Percentiles rank a stretch among this genome's conserved stretches.
phyloP scores from a whole-genome alignment of 1,140 invertebrate species.

The Acromyrmex charruanus region DNA sequence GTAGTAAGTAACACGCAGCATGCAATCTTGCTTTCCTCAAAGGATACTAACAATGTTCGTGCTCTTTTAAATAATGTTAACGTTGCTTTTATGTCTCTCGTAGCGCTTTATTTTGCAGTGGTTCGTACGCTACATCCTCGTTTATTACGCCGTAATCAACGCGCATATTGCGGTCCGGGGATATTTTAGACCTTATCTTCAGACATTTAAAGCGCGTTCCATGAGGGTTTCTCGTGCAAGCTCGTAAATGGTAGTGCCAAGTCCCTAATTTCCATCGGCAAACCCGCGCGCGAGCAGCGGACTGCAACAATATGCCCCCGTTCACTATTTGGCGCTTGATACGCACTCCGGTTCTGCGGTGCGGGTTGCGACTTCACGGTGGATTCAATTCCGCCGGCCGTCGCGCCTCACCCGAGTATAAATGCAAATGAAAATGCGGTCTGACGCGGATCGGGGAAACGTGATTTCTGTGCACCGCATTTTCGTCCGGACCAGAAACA shows the following conservation, averaged over 20 bases:
- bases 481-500: constrained; percentile 21
- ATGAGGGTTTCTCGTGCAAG: constrained; percentile 29
- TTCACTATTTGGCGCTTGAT: constrained; percentile 63
- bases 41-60: not conserved
- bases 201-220: constrained; percentile 28
- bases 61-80: not conserved
- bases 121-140: not conserved
- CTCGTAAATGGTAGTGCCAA: constrained; percentile 54
- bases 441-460: constrained; percentile 49
- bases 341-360: constrained; percentile 13
- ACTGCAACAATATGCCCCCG: constrained; percentile 49
- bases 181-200: constrained; percentile 38
- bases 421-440: constrained; percentile 65
- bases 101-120: not conserved
- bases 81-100: not conserved
- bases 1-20: not conserved
- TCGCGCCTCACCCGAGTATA: constrained; percentile 37
- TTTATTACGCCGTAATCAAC: constrained; percentile 52
- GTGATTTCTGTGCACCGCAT: constrained; percentile 64
- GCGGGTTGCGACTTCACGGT: constrained; percentile 35
- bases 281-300: constrained; percentile 1
- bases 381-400: constrained; percentile 67
- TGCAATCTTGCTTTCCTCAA: not conserved
- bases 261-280: constrained; percentile 64
- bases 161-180: constrained; percentile 48